Conservation (phyloP, 2,797 vertebrate genomes). For the Phataginus tetradactyla region DNA sequence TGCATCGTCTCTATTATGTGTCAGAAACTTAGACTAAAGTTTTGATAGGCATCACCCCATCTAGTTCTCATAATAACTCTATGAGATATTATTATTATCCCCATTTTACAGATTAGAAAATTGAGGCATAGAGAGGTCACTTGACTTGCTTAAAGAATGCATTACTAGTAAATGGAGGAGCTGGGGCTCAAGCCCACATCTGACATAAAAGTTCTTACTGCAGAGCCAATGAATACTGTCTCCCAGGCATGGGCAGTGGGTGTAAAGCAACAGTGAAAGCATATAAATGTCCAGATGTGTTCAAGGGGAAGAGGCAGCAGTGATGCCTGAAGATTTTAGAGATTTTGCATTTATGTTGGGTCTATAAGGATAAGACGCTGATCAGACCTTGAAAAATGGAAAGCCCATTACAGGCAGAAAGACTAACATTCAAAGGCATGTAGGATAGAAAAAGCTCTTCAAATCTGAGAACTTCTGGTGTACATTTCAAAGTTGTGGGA, state of each 20-base stretch:
- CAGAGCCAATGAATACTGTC: background rate
- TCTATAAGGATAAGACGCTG: background rate
- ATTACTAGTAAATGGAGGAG: background rate
- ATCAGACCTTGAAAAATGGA: background rate
- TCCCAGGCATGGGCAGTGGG: background rate
- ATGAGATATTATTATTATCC: background rate
- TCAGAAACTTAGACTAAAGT: background rate
- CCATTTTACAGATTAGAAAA: constrained; percentile 10
- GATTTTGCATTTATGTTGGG: background rate
- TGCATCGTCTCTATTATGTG: background rate
- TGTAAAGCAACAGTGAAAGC: background rate
- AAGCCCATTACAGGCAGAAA: background rate
- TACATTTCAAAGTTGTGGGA: background rate
- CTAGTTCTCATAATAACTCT: background rate
- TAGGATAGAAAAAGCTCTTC: background rate
- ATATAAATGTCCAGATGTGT: background rate
- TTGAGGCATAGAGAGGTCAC: background rate
- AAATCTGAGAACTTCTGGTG: background rate
- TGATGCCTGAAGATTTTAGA: background rate
- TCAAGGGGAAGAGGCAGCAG: background rate
- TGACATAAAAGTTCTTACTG: background rate
- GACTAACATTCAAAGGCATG: background rate
- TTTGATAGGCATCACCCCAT: background rate
- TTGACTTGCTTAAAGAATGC: background rate
- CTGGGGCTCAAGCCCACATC: background rate